A percentile compares a stretch with the other conserved stretches of the same genome.
Evolutionary conservation across 1,140 invertebrate genomes (phyloP).

Genomic region (Amphibalanus amphitrite): DNA sequence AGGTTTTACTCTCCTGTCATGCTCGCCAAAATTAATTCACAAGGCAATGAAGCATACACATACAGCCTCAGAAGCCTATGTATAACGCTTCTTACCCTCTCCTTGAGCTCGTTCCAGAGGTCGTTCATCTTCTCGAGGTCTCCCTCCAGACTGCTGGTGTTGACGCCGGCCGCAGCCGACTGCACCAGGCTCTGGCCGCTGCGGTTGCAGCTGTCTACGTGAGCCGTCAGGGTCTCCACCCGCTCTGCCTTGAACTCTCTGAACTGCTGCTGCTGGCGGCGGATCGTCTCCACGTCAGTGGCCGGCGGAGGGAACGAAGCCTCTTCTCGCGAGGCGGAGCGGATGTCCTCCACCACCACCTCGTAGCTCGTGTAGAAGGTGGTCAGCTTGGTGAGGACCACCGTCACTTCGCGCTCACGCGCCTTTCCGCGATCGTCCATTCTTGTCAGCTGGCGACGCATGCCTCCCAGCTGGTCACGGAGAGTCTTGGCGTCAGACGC

Average conservation of each 20-base stretch:
- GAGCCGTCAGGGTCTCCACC: slow-evolving; percentile 60
- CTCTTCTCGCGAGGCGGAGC: slow-evolving; percentile 36
- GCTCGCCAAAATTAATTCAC: slow-evolving; percentile 66
- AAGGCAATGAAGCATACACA: slow-evolving; percentile 82
- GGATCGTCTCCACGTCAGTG: slow-evolving; percentile 75
- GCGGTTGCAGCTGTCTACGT: slow-evolving; percentile 62
- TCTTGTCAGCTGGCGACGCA: slow-evolving; percentile 56
- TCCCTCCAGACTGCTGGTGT: slow-evolving; percentile 61
- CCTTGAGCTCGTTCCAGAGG: slow-evolving; percentile 78
- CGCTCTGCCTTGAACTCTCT: slow-evolving; percentile 44
- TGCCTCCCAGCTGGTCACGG: slow-evolving; percentile 55
- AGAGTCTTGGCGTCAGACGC: slow-evolving; percentile 53
- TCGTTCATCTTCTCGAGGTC: slow-evolving; percentile 83
- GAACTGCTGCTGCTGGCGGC: slow-evolving; percentile 79
- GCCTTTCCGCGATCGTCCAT: slow-evolving; percentile 55
- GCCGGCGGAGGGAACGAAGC: slow-evolving; percentile 56
- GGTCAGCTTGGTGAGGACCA: slow-evolving; percentile 53
- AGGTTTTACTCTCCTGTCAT: slow-evolving; percentile 70
- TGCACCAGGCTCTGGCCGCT: slow-evolving; percentile 68
- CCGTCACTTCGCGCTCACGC: slow-evolving; percentile 56
- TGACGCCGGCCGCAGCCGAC: slow-evolving; percentile 67
- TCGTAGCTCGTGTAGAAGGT: slow-evolving; percentile 63
- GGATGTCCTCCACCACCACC: slow-evolving; percentile 53
- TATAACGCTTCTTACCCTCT: slow-evolving; percentile 57
- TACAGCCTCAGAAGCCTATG: slow-evolving; percentile 55